These are phyloP conservation scores for Virgularia gustaviana DNA, from an alignment of 92 coral and sea anemone species.

Conservation along the genomic window DNA sequence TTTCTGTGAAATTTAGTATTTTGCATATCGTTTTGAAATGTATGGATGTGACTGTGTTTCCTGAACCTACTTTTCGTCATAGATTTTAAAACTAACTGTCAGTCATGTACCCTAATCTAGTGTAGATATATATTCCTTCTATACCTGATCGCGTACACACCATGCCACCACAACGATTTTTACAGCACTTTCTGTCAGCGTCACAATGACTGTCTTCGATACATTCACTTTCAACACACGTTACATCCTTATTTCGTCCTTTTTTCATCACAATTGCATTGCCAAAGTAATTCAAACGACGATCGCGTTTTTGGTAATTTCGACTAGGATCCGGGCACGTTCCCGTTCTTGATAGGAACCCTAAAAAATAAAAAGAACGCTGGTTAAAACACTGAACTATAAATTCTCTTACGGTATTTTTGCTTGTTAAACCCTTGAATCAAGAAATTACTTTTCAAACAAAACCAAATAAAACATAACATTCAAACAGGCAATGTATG, in stretches of 20 bases:
- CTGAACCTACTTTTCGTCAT: too few relatives aligned
- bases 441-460: too few relatives aligned
- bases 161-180: conserved; percentile 75
- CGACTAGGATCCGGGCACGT: conserved; percentile 65
- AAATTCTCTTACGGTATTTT: too few relatives aligned
- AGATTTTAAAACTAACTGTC: too few relatives aligned
- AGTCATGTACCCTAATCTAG: too few relatives aligned
- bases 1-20: too few relatives aligned
- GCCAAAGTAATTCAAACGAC: conserved; percentile 67
- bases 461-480: too few relatives aligned
- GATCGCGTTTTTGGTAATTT: conserved; percentile 58
- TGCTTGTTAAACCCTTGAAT: too few relatives aligned
- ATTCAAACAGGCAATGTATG: too few relatives aligned
- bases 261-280: conserved; percentile 49
- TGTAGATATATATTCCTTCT: too few relatives aligned
- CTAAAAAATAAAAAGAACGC: conserved; percentile 35
- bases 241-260: conserved; percentile 50
- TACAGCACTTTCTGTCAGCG: conserved; percentile 82
- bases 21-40: too few relatives aligned
- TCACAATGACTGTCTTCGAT: conserved; percentile 82
- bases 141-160: conserved; percentile 86
- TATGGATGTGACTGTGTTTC: background rate
- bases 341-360: conserved; percentile 89
- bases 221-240: conserved; percentile 76
- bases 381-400: too few relatives aligned